These are phyloP conservation scores for Sebastes taczanowskii DNA, from an alignment of 2,797 vertebrate species.

Conservation along the genomic window DNA sequence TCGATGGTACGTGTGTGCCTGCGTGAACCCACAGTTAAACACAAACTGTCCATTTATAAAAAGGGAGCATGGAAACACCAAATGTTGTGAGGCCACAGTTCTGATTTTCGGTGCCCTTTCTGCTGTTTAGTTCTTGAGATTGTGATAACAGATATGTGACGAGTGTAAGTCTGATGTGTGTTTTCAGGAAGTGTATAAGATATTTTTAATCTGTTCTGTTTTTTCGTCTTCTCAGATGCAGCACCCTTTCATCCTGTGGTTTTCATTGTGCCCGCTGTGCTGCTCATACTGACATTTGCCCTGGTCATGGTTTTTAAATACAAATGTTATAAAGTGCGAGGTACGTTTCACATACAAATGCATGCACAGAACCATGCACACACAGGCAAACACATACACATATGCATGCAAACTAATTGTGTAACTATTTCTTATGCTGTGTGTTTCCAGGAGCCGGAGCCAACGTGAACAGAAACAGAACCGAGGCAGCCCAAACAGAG, in stretches of 20 bases:
- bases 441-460: neutral
- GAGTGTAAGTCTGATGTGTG: neutral
- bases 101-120: neutral
- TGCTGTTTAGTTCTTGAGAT: neutral
- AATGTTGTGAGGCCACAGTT: neutral
- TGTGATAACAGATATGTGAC: neutral
- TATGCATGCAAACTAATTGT: neutral
- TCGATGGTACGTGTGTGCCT: neutral
- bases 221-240: neutral
- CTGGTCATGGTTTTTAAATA: conserved; percentile 13
- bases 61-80: neutral
- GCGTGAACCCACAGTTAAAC: neutral
- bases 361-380: neutral
- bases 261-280: neutral
- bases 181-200: neutral
- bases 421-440: neutral
- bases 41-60: neutral
- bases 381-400: too few species aligned
- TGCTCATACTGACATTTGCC: neutral
- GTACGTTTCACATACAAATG: conserved; percentile 22
- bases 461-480: neutral
- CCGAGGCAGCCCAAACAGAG: neutral
- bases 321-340: conserved; percentile 12
- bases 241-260: neutral
- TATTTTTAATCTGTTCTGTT: neutral